A percentile compares a stretch with the other conserved stretches of the same genome.
phyloP scores from a whole-genome alignment of 2,888 invertebrate species.

The Acrobasis suavella region DNA sequence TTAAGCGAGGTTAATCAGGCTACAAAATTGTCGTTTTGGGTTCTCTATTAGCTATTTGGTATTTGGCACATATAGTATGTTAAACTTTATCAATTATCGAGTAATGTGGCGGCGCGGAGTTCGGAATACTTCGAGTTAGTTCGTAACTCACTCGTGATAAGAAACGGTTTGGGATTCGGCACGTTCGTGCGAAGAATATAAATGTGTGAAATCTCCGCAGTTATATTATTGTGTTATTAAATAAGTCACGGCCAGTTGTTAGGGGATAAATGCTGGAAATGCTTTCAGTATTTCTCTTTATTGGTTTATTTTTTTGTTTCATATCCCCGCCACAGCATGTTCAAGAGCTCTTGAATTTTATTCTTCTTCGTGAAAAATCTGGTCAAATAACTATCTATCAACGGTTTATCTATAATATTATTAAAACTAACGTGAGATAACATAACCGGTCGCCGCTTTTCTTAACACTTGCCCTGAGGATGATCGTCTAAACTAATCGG shows the following conservation, averaged over 20 bases:
- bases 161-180: constrained; percentile 34
- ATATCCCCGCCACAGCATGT: too few species aligned
- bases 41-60: constrained; percentile 1
- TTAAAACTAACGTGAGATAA: too few species aligned
- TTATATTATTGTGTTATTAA: constrained; percentile 19
- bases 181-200: constrained; percentile 28
- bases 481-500: too few species aligned
- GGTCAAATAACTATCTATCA: too few species aligned
- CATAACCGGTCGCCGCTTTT: too few species aligned
- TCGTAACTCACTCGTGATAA: constrained; percentile 53
- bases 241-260: constrained; percentile 11
- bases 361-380: too few species aligned
- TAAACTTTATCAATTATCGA: constrained; percentile 75
- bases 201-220: constrained; percentile 22
- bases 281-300: not conserved
- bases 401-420: too few species aligned
- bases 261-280: not conserved
- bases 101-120: constrained; percentile 58
- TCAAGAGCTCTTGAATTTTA: too few species aligned
- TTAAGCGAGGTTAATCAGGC: not conserved
- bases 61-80: constrained; percentile 44
- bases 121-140: constrained; percentile 58
- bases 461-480: too few species aligned
- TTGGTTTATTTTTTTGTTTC: not conserved
- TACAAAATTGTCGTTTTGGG: not conserved